Evolutionary conservation across 2,888 invertebrate genomes (phyloP).

Genomic region (Trachelus troglodyta): DNA sequence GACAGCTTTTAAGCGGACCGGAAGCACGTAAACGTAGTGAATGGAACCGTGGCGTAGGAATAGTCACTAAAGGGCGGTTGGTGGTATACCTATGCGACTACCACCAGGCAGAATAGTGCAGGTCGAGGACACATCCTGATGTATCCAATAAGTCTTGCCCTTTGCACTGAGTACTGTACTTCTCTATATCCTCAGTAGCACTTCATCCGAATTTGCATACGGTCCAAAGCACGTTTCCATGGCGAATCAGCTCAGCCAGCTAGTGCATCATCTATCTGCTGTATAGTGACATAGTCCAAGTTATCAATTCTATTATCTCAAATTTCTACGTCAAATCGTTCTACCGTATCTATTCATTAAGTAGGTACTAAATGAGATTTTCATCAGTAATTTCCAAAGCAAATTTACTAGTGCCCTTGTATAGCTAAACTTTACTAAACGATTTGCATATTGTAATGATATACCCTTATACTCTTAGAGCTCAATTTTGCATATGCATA

Average conservation of each 20-base stretch:
- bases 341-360: constrained; percentile 56
- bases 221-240: constrained; percentile 72
- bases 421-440: neutral
- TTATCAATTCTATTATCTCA: constrained; percentile 42
- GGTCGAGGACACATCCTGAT: constrained; percentile 63
- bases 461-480: neutral
- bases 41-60: neutral
- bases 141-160: constrained; percentile 73
- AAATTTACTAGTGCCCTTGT: constrained; percentile 7
- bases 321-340: constrained; percentile 46
- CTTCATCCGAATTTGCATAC: constrained; percentile 69
- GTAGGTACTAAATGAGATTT: constrained; percentile 57
- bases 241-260: constrained; percentile 69
- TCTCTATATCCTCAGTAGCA: constrained; percentile 70
- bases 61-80: neutral
- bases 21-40: neutral
- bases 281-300: constrained; percentile 14
- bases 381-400: constrained; percentile 58
- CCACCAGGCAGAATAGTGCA: constrained; percentile 25
- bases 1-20: neutral
- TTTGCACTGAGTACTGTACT: constrained; percentile 61
- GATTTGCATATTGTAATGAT: neutral
- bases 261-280: constrained; percentile 70
- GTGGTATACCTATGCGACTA: neutral
- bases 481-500: neutral